A percentile compares a stretch with the other conserved stretches of the same genome.
Conservation (phyloP, 2,797 vertebrate species). For the Danio kyathit region DNA sequence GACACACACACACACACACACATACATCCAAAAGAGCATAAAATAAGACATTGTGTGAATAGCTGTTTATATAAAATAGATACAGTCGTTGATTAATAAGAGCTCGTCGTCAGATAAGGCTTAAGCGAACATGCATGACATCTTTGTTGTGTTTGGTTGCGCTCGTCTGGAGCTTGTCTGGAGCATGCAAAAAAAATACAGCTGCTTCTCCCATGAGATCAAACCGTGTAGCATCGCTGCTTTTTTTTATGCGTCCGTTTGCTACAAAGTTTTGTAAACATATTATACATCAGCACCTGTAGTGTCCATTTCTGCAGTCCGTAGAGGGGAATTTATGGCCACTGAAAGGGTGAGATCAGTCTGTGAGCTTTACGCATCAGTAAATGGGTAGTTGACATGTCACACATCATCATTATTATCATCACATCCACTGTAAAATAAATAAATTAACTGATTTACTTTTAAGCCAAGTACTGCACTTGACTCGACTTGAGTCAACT, state of each 20-base stretch:
- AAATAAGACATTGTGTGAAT: slow-evolving; percentile 75
- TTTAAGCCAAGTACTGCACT: too few species aligned
- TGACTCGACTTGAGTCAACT: too few species aligned
- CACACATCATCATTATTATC: neutral
- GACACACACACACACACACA: slow-evolving; percentile 31
- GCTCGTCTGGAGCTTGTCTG: slow-evolving; percentile 79
- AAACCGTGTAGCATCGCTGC: slow-evolving; percentile 43
- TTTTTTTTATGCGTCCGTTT: slow-evolving; percentile 35
- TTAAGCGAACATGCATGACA: slow-evolving; percentile 79
- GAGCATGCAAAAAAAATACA: slow-evolving; percentile 65
- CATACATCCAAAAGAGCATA: slow-evolving; percentile 72
- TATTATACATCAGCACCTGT: slow-evolving; percentile 59
- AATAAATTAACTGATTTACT: too few species aligned
- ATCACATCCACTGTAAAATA: neutral
- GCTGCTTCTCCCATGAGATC: slow-evolving; percentile 52
- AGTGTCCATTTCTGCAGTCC: slow-evolving; percentile 36
- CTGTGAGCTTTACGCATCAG: neutral
- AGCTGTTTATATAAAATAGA: slow-evolving; percentile 79
- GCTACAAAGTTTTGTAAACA: slow-evolving; percentile 66
- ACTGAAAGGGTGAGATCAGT: slow-evolving; percentile 17
- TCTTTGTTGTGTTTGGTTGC: slow-evolving; percentile 74
- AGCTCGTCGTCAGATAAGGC: slow-evolving; percentile 87
- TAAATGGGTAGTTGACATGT: neutral
- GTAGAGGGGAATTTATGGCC: neutral
- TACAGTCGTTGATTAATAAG: slow-evolving; percentile 78